Evolutionary conservation across 2,797 vertebrate genomes (phyloP), one percentile per base, ranked within the genome.

Genomic region (Molossus alvarezi): DNA sequence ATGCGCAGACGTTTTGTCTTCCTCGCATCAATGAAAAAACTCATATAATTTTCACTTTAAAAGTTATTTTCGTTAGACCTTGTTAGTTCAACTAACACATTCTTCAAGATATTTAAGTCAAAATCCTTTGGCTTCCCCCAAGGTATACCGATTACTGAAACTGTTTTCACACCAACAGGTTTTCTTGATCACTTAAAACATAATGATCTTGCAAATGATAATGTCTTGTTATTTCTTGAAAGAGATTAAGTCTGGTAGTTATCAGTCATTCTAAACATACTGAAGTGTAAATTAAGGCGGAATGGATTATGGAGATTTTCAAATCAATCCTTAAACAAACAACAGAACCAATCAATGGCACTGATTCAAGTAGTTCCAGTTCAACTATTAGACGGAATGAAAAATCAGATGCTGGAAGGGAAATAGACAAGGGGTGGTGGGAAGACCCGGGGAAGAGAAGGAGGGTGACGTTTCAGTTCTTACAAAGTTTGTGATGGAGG

Each of bases 141-240:
- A 91, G 90, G 91, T 85, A 88, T 18, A 6, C 76, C 27, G 53
- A 84, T 95, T 92, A 92, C 0, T 0, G 27, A 95, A 97, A 94
- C 0, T 33, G 17, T 58, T 98, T 97, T 76, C 96, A 85, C n/a
- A 97, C 72, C 25, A 57, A 86, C 37, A 9, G 41, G 87, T 72
- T 94, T 97, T 94, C 64, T 82, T 64, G 77, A 92, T 96, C 88
- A 92, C 58, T 89, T 67, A 76, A 96, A 97, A 97, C 9, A 75
- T 92, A 97, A 97, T 96, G 96, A 97, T 90, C 86, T 92, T 95
- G 97, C 87, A 94, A 97, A 97, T 77, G 87, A 84, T 93, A 82
- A 82, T 33, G 85, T 85, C 82, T 96, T 95, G 90, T 91, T 97
- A 93, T 96, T 97, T 94, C 89, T 84, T 91, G 93, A 88, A 64